Conservation (phyloP, 30 jellyfish, hydroid and myxozoan genomes). For the Morbakka virulenta region DNA sequence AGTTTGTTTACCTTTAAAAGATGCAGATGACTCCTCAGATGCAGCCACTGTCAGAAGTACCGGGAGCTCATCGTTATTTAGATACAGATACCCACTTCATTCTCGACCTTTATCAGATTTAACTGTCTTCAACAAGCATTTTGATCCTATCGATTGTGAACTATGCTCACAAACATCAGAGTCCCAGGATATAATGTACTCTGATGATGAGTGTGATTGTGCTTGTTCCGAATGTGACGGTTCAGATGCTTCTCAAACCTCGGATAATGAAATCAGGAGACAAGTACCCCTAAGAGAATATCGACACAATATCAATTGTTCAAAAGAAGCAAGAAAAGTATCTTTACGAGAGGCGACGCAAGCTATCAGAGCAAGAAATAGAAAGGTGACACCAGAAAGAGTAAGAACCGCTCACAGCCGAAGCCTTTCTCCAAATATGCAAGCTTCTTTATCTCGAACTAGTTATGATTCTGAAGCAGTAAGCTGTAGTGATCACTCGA, state of each 20-base stretch:
- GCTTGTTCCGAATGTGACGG: constrained; percentile 59
- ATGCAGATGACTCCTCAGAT: constrained; percentile 42
- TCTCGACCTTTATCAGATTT: not conserved
- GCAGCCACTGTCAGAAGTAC: constrained; percentile 8
- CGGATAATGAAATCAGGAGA: constrained; percentile 63
- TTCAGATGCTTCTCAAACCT: constrained; percentile 59
- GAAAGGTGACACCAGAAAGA: constrained; percentile 13
- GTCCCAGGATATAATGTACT: constrained; percentile 45
- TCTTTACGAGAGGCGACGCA: constrained; percentile 61
- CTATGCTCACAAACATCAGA: constrained; percentile 48
- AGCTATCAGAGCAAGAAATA: constrained; percentile 41
- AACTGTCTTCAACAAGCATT: constrained; percentile 22
- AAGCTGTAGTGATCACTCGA: not conserved
- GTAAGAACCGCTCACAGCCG: constrained; percentile 20
- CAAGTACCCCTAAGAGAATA: constrained; percentile 59
- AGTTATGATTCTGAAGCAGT: not conserved
- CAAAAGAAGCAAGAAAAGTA: constrained; percentile 59
- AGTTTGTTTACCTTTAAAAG: constrained; percentile 30
- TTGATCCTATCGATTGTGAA: constrained; percentile 56
- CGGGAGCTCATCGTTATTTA: constrained; percentile 48
- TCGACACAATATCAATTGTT: constrained; percentile 12
- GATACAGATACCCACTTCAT: constrained; percentile 35
- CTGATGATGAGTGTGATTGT: constrained; percentile 81
- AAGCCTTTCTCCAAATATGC: not conserved
- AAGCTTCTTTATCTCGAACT: not conserved